Evolutionary conservation across 2,113 vertebrate species (phyloP), one percentile per base, ranked within the genome.

Genomic region (Malurus alboscapulatus): DNA sequence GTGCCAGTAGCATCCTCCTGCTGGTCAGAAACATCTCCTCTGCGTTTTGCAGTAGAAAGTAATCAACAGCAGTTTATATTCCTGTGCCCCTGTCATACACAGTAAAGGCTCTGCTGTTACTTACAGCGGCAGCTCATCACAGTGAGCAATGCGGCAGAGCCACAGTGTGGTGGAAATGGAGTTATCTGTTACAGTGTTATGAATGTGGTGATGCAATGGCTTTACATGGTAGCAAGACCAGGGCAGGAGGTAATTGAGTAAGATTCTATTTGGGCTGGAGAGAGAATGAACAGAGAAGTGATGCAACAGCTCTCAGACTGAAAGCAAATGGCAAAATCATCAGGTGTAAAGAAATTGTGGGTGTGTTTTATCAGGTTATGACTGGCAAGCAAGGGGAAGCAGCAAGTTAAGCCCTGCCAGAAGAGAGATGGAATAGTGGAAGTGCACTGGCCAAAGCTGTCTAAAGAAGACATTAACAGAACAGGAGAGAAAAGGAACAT

Each of bases 61-160:
- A 81, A 90, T 78, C 61, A 82, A 65, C 61, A 57, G 71, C n/a
- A 55, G 57, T 74, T 93, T 58, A 26, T 88, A 44, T 45, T 63
- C 29, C 63, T 44, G 20, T 9, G 7, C 7, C 71, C 13, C 65
- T 61, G 38, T 25, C n/a, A 32, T 16, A 58, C 1, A 5, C 32
- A 69, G 51, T 62, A 93, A 73, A 21, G 45, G n/a, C 47, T 77
- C 38, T 57, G 51, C 51, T 69, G 30, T 65, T 79, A 53, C n/a
- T 57, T 77, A 50, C 38, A 42, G 55, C 20, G 27, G n/a, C 8
- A 12, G 63, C 27, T 71, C 32, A 86, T 44, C 59, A 22, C 11
- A 30, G 54, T 17, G 68, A 82, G 44, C 32, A 79, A 65, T 30
- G 45, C 0, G 0, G 66, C 59, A 76, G 54, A 76, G 44, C 14